A percentile compares a stretch with the other conserved stretches of the same genome.
These are phyloP conservation scores for Octodonta nipae DNA, from an alignment of 2,888 invertebrate genomes.

Conservation along the genomic window DNA sequence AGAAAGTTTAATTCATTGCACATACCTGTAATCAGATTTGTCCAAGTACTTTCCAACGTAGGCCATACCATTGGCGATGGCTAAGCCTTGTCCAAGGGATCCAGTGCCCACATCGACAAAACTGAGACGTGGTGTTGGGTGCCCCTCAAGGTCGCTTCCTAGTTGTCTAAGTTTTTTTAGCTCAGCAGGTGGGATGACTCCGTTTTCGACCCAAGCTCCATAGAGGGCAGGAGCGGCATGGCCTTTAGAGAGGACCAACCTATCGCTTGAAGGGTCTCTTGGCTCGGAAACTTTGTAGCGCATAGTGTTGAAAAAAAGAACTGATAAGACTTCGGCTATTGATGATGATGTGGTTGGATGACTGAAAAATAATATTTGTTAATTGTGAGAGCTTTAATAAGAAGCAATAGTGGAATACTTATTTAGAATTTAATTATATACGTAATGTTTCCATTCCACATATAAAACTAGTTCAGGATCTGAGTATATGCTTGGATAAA, in stretches of 20 bases:
- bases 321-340: slow-evolving; percentile 94
- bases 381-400: no score
- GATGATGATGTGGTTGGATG: slow-evolving; percentile 98
- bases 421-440: no score
- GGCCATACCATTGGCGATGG: slow-evolving; percentile 93
- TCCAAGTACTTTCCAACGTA: slow-evolving; percentile 82
- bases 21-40: slow-evolving; percentile 52
- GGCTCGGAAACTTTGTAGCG: slow-evolving; percentile 77
- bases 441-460: no score
- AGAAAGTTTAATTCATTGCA: no score
- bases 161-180: slow-evolving; percentile 77
- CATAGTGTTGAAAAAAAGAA: slow-evolving; percentile 96
- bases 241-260: slow-evolving; percentile 94
- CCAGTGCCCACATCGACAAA: slow-evolving; percentile 98
- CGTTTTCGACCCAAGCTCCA: slow-evolving; percentile 96
- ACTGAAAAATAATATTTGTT: slow-evolving; percentile 31
- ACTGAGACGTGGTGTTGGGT: slow-evolving; percentile 90
- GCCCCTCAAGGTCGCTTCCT: slow-evolving; percentile 90
- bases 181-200: slow-evolving; percentile 70
- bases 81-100: slow-evolving; percentile 90
- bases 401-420: no score
- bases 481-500: no score
- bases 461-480: no score
- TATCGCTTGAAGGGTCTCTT: slow-evolving; percentile 75
- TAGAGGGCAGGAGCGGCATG: slow-evolving; percentile 97